Evolutionary conservation across 2,113 vertebrate species (phyloP).

Genomic region (Anthoscopus minutus): DNA sequence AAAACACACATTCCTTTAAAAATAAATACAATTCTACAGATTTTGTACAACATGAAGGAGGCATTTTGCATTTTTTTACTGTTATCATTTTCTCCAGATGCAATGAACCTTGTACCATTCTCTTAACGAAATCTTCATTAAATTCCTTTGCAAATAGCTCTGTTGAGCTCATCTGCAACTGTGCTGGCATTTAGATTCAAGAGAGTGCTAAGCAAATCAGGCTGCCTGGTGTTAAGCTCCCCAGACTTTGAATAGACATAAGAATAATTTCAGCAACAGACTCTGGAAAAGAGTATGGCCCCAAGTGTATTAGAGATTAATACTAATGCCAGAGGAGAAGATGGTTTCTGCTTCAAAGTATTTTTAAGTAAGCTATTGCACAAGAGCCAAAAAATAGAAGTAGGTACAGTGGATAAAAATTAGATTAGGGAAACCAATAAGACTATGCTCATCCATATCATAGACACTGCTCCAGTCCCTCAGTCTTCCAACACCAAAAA

Average conservation of each 20-base stretch:
- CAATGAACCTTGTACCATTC: background rate
- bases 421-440: background rate
- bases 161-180: background rate
- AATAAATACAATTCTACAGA: background rate
- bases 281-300: background rate
- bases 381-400: background rate
- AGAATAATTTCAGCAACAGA: background rate
- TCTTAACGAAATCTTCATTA: background rate
- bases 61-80: background rate
- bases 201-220: background rate
- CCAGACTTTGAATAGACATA: background rate
- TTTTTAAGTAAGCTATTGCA: background rate
- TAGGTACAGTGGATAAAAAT: background rate
- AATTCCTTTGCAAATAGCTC: background rate
- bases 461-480: background rate
- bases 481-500: background rate
- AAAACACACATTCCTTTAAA: background rate
- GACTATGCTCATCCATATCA: background rate
- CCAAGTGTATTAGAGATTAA: background rate
- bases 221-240: background rate
- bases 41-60: background rate
- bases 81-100: background rate
- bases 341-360: background rate
- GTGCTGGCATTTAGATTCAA: background rate
- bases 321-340: background rate